phyloP scores from a whole-genome alignment of 1,140 invertebrate genomes.

The Listronotus bonariensis region DNA sequence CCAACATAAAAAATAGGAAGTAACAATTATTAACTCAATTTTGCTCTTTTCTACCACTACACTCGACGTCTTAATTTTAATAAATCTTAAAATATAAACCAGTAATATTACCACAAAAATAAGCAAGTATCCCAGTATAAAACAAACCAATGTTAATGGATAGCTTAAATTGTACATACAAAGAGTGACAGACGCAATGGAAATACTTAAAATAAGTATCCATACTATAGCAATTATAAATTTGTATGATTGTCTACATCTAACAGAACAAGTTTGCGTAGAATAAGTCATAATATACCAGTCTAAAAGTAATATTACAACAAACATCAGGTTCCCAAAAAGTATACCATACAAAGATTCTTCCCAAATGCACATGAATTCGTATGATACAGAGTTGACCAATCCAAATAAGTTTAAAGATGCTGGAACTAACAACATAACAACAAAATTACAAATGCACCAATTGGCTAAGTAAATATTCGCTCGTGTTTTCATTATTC shows the following conservation, averaged over 20 bases:
- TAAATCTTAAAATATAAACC: conserved; percentile 26
- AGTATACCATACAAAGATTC: conserved; percentile 24
- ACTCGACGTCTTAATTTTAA: conserved; percentile 26
- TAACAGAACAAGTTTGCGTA: conserved; percentile 5
- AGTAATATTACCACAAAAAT: conserved; percentile 21
- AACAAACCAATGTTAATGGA: conserved; percentile 16
- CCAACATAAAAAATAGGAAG: conserved; percentile 40
- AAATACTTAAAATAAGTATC: conserved; percentile 22
- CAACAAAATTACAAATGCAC: conserved; percentile 37
- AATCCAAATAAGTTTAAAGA: conserved; percentile 32
- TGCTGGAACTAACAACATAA: conserved; percentile 27
- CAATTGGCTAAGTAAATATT: conserved; percentile 41
- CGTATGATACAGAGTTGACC: conserved; percentile 5
- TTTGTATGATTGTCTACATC: conserved; percentile 13
- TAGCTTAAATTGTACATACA: conserved; percentile 17
- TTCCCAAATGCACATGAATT: conserved; percentile 28
- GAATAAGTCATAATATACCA: conserved; percentile 35
- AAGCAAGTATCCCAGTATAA: conserved; percentile 14
- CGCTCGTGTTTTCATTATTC: conserved; percentile 16
- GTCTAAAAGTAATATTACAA: conserved; percentile 33
- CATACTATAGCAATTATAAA: conserved; percentile 28
- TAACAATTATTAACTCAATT: conserved; percentile 28
- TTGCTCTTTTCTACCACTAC: conserved; percentile 23
- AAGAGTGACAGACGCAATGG: conserved; percentile 4
- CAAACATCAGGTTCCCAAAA: conserved; percentile 39